Evolutionary conservation across 2,888 invertebrate genomes (phyloP).

Genomic region (Cataglyphis cursor): DNA sequence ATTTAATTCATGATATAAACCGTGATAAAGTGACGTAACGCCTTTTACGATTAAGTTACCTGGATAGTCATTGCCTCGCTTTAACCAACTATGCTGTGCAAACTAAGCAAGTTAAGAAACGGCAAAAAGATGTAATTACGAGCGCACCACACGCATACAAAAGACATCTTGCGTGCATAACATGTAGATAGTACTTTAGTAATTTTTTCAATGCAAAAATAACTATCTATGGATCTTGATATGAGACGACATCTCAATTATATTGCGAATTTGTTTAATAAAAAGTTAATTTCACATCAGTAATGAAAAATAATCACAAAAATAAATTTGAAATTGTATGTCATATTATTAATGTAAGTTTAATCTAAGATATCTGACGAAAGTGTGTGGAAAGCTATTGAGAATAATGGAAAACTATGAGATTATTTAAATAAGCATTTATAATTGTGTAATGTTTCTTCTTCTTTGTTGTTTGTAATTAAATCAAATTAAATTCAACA

Average conservation of each 20-base stretch:
- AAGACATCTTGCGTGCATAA: constrained; percentile 7
- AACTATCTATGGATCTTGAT: constrained; percentile 16
- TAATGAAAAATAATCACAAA: constrained; percentile 30
- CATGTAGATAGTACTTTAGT: constrained; percentile 28
- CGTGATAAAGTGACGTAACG: constrained; percentile 20
- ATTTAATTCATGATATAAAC: background rate
- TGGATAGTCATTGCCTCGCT: constrained; percentile 19
- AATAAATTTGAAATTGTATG: background rate
- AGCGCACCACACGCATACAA: constrained; percentile 19
- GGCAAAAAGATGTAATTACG: constrained; percentile 47
- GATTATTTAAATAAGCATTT: background rate
- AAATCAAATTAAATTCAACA: constrained; percentile 6
- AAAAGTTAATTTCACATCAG: constrained; percentile 9
- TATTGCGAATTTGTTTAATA: background rate
- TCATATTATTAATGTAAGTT: background rate
- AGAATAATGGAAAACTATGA: background rate
- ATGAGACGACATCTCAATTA: constrained; percentile 6
- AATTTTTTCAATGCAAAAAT: constrained; percentile 3
- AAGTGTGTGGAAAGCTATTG: background rate
- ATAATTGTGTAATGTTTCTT: background rate
- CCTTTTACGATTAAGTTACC: constrained; percentile 36
- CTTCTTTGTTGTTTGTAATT: background rate
- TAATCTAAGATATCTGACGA: background rate
- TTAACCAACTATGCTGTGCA: constrained; percentile 1
- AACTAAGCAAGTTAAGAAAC: constrained; percentile 34